Percentiles rank a stretch among this genome's conserved stretches.
These are phyloP conservation scores for Pagrus major DNA, from an alignment of 2,113 vertebrate genomes.

Conservation along the genomic window DNA sequence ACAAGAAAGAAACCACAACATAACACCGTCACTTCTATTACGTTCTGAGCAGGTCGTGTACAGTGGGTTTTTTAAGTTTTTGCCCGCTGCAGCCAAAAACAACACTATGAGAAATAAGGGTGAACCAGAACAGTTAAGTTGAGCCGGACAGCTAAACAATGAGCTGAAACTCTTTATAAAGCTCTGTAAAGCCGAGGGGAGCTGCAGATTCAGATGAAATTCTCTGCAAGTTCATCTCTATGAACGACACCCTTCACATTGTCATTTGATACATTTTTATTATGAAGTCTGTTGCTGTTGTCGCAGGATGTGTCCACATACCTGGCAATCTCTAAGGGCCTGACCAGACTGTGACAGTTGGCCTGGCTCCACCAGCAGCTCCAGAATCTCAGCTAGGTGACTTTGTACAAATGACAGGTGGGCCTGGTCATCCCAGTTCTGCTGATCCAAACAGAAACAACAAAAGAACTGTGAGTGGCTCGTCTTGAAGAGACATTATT, in stretches of 20 bases:
- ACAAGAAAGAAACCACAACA: too few relatives aligned
- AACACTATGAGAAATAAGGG: too few relatives aligned
- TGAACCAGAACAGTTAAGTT: too few relatives aligned
- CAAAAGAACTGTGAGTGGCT: background rate
- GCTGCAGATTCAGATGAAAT: background rate
- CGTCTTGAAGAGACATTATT: background rate
- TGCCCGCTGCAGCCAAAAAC: too few relatives aligned
- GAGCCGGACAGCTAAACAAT: too few relatives aligned
- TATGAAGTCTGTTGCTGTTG: background rate
- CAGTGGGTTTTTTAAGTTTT: background rate
- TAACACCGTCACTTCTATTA: too few relatives aligned
- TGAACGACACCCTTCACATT: background rate
- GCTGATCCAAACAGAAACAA: conserved; percentile 13
- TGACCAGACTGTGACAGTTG: conserved; percentile 87
- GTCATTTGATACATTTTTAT: background rate
- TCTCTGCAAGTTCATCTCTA: too few relatives aligned
- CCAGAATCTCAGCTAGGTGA: conserved; percentile 89
- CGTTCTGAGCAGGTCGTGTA: background rate
- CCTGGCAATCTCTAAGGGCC: conserved; percentile 79
- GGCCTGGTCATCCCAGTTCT: conserved; percentile 97
- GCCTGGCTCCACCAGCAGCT: conserved; percentile 92
- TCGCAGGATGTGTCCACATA: conserved; percentile 16
- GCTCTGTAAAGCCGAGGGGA: too few relatives aligned
- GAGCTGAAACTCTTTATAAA: too few relatives aligned
- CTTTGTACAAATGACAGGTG: conserved; percentile 90